Percentiles rank a stretch among this genome's conserved stretches.
Evolutionary conservation across 2,113 vertebrate species (phyloP).

Genomic region (Piaya cayana): DNA sequence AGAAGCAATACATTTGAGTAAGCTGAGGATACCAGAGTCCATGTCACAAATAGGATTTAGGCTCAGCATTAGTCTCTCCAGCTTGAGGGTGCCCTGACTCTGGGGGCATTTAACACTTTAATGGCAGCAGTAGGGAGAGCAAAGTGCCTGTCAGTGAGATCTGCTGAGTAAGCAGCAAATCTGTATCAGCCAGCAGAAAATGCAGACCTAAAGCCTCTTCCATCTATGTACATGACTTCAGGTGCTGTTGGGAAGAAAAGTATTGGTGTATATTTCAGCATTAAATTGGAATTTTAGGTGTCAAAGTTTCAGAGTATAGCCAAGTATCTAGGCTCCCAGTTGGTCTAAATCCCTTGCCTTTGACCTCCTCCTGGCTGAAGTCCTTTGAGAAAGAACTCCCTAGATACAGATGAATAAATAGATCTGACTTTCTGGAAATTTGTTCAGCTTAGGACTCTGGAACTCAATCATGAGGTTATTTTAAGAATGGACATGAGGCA

Average conservation of each 20-base stretch:
- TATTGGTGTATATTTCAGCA: neutral
- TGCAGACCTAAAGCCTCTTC: neutral
- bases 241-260: fast-evolving
- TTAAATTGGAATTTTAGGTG: neutral
- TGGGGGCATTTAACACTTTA: fast-evolving
- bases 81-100: neutral
- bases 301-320: neutral
- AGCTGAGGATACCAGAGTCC: neutral
- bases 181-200: neutral
- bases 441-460: neutral
- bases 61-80: neutral
- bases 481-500: neutral
- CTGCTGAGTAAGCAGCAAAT: neutral
- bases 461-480: neutral
- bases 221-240: neutral
- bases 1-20: neutral
- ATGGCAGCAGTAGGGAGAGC: fast-evolving
- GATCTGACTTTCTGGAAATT: neutral
- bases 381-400: neutral
- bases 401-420: neutral
- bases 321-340: neutral
- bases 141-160: neutral
- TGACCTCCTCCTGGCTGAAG: neutral
- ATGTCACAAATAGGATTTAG: neutral
- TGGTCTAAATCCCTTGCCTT: neutral